Evolutionary conservation across 2,888 invertebrate species (phyloP).

Genomic region (Eulithis prunata): DNA sequence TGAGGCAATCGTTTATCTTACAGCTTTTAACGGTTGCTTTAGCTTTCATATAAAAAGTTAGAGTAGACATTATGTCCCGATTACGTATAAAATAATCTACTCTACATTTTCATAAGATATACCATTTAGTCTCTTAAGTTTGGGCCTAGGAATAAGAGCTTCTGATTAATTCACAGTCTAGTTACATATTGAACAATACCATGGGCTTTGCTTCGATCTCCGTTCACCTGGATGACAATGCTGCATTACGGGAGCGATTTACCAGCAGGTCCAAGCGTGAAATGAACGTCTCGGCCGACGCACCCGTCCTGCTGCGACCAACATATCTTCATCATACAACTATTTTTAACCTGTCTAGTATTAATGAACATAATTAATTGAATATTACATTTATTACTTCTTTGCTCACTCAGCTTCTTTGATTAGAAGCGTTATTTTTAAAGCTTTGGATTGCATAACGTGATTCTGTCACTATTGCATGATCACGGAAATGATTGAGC

Average conservation of each 20-base stretch:
- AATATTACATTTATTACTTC: neutral
- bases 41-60: too few species aligned
- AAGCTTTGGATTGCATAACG: too few species aligned
- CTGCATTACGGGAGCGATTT: conserved; percentile 48
- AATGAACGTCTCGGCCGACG: conserved; percentile 56
- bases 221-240: conserved; percentile 25
- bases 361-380: neutral
- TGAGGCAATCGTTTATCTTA: too few species aligned
- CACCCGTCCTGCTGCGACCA: conserved; percentile 23
- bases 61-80: too few species aligned
- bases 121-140: too few species aligned
- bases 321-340: neutral
- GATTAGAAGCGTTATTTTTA: too few species aligned
- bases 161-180: neutral
- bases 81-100: too few species aligned
- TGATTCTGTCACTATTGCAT: too few species aligned
- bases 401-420: too few species aligned
- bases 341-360: neutral
- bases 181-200: neutral
- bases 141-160: neutral
- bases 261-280: conserved; percentile 57
- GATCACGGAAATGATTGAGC: too few species aligned
- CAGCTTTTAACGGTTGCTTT: too few species aligned
- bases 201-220: conserved; percentile 3
- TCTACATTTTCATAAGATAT: too few species aligned